These are phyloP conservation scores for Phrixothrix hirtus DNA, from an alignment of 2,888 invertebrate species.

Conservation along the genomic window DNA sequence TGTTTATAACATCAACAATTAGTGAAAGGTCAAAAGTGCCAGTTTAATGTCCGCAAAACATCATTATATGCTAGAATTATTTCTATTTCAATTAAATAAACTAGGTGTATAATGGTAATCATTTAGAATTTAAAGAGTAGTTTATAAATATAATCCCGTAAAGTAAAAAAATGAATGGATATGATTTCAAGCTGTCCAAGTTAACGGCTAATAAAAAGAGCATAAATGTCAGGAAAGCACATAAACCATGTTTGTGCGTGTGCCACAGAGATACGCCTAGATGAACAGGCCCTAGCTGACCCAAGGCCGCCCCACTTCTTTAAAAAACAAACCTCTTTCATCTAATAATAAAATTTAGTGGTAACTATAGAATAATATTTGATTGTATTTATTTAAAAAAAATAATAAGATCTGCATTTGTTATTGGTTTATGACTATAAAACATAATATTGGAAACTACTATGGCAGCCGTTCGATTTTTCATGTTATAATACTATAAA, in stretches of 20 bases:
- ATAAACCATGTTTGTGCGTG: conserved; percentile 53
- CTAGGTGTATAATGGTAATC: background rate
- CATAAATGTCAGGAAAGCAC: conserved; percentile 51
- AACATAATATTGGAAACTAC: no score
- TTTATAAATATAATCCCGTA: conserved; percentile 27
- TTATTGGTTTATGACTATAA: no score
- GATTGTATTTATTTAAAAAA: background rate
- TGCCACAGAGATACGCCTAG: conserved; percentile 51
- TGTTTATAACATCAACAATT: conserved; percentile 13
- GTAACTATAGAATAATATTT: background rate
- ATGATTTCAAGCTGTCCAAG: conserved; percentile 43
- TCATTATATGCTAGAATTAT: background rate
- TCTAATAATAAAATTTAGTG: conserved; percentile 7
- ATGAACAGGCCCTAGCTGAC: conserved; percentile 31
- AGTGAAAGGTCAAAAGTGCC: conserved; percentile 9
- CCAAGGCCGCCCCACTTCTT: conserved; percentile 24
- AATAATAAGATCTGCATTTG: no score
- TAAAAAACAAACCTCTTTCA: conserved; percentile 18
- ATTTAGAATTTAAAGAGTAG: conserved; percentile 13
- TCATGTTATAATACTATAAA: no score
- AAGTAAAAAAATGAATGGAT: conserved; percentile 32
- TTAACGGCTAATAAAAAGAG: conserved; percentile 54
- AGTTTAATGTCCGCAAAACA: conserved; percentile 13
- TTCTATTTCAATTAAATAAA: background rate
- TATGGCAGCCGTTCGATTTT: no score